These are phyloP conservation scores for Hyposoter didymator DNA, from an alignment of 2,888 invertebrate genomes.

Conservation along the genomic window DNA sequence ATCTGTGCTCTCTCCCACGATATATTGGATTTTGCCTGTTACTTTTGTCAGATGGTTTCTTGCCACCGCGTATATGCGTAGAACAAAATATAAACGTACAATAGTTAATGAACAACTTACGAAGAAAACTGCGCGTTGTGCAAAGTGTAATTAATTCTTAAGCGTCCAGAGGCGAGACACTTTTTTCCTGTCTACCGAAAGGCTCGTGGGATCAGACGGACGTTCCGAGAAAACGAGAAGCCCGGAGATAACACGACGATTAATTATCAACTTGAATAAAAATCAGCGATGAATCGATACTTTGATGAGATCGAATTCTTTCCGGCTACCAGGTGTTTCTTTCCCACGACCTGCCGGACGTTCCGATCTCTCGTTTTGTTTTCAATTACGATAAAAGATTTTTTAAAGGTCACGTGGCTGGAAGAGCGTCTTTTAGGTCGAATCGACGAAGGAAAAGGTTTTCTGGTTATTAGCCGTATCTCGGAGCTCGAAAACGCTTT, in stretches of 20 bases:
- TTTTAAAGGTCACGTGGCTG: background rate
- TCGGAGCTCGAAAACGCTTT: slow-evolving; percentile 23
- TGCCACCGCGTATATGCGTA: slow-evolving; percentile 30
- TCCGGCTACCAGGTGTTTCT: background rate
- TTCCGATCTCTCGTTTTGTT: background rate
- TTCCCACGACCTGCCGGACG: background rate
- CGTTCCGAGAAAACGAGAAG: slow-evolving; percentile 23
- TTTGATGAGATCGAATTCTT: background rate
- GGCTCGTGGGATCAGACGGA: slow-evolving; percentile 5
- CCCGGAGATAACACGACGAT: background rate
- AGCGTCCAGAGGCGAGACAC: slow-evolving; percentile 29
- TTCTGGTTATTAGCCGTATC: slow-evolving; percentile 4
- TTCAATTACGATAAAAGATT: background rate
- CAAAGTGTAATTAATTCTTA: slow-evolving; percentile 47
- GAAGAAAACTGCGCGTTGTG: slow-evolving; percentile 24
- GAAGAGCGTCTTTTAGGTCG: background rate
- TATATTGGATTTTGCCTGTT: slow-evolving; percentile 62
- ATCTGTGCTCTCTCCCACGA: slow-evolving; percentile 61
- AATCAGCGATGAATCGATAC: background rate
- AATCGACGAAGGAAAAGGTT: slow-evolving; percentile 14
- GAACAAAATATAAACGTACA: slow-evolving; percentile 2
- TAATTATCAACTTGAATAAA: slow-evolving; percentile 34
- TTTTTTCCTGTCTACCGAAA: slow-evolving; percentile 13
- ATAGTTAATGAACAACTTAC: slow-evolving; percentile 11
- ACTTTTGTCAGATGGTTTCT: slow-evolving; percentile 63